phyloP scores from a whole-genome alignment of 1,140 invertebrate genomes.

The Proales similis region DNA sequence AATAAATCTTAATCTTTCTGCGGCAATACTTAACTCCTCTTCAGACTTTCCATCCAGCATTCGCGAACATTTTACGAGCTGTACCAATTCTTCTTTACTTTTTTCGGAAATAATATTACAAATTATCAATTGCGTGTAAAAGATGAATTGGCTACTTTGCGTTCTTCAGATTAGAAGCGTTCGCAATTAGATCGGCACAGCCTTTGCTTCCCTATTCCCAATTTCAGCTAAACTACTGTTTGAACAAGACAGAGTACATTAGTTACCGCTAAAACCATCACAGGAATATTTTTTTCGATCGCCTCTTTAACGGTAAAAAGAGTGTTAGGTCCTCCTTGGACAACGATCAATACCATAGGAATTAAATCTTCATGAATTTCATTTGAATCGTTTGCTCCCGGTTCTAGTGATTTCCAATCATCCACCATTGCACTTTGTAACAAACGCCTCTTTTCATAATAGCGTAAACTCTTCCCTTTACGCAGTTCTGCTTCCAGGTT shows the following conservation, averaged over 20 bases:
- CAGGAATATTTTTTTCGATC: conserved; percentile 46
- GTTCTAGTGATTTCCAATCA: background rate
- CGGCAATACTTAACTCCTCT: background rate
- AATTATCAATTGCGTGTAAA: background rate
- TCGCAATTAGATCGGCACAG: conserved; percentile 51
- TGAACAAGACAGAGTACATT: background rate
- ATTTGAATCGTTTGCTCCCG: background rate
- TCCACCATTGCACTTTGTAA: conserved; percentile 12
- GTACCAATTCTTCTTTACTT: conserved; percentile 3
- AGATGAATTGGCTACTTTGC: background rate
- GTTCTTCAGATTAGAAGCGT: conserved; percentile 40
- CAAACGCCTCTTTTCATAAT: conserved; percentile 43
- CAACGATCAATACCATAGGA: conserved; percentile 50
- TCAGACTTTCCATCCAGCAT: conserved; percentile 12
- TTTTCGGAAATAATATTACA: background rate
- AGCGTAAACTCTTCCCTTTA: conserved; percentile 40
- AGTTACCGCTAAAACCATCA: conserved; percentile 45
- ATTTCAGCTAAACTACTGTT: background rate
- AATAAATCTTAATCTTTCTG: background rate
- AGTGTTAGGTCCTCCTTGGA: conserved; percentile 52
- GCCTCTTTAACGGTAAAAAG: conserved; percentile 47
- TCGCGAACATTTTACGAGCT: background rate
- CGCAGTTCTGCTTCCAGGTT: conserved; percentile 19
- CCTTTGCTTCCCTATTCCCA: conserved; percentile 47
- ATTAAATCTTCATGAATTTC: conserved; percentile 35